These are phyloP conservation scores for Nymphalis io DNA, from an alignment of 1,140 invertebrate species.

Conservation along the genomic window DNA sequence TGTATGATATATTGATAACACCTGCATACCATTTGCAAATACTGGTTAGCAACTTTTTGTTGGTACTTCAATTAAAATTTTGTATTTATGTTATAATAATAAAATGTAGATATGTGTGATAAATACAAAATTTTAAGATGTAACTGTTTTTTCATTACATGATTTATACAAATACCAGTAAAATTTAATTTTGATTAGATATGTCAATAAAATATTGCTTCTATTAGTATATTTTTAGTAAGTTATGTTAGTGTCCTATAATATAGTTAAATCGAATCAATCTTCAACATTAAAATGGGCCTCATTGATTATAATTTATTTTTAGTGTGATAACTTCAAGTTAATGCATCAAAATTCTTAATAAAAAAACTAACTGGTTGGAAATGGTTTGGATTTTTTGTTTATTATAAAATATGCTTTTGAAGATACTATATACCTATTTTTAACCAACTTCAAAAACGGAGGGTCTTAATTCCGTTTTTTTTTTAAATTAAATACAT, in stretches of 20 bases:
- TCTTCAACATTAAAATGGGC: slow-evolving; percentile 64
- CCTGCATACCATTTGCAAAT: slow-evolving; percentile 76
- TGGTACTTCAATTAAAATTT: slow-evolving; percentile 81
- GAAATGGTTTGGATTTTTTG: slow-evolving; percentile 64
- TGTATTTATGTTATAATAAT: slow-evolving; percentile 81
- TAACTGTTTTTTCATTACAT: slow-evolving; percentile 75
- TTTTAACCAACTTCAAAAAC: too few species aligned
- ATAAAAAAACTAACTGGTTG: slow-evolving; percentile 79
- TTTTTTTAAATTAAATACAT: too few species aligned
- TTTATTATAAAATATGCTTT: slow-evolving; percentile 36
- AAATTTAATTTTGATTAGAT: slow-evolving; percentile 63
- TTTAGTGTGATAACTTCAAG: slow-evolving; percentile 75
- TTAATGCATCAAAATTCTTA: slow-evolving; percentile 77
- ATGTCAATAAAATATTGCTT: slow-evolving; percentile 73
- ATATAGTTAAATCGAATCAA: slow-evolving; percentile 66
- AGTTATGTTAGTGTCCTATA: slow-evolving; percentile 74
- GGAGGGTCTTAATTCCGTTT: too few species aligned
- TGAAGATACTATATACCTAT: not conserved
- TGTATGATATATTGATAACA: slow-evolving; percentile 81
- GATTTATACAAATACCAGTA: slow-evolving; percentile 69
- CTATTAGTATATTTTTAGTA: slow-evolving; percentile 78
- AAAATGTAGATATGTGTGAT: slow-evolving; percentile 81
- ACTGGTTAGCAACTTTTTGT: slow-evolving; percentile 78
- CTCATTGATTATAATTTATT: slow-evolving; percentile 76
- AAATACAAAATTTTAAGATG: slow-evolving; percentile 82